These are phyloP conservation scores for Nannoperca obscura DNA, from an alignment of 2,797 vertebrate genomes.

Conservation along the genomic window DNA sequence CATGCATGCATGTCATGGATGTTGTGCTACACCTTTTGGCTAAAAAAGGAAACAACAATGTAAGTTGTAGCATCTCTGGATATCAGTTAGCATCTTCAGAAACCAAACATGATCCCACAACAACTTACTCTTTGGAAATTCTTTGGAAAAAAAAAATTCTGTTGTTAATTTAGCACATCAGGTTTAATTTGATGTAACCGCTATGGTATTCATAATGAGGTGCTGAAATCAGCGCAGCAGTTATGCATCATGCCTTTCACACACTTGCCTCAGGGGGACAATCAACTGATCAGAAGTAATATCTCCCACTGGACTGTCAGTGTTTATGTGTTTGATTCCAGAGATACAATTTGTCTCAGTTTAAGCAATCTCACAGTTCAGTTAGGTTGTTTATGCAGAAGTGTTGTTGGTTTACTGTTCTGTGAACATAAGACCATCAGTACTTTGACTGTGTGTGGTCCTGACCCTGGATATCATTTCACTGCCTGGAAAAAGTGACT, in stretches of 20 bases:
- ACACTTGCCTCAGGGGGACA: constrained; percentile 28
- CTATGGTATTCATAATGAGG: constrained; percentile 18
- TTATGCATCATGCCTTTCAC: constrained; percentile 15
- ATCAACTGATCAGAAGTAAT: constrained; percentile 25
- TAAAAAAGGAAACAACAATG: neutral
- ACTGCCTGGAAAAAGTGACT: neutral
- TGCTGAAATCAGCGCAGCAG: constrained; percentile 36
- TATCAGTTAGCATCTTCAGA: neutral
- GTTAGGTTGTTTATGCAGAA: constrained; percentile 1
- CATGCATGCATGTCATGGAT: constrained; percentile 15
- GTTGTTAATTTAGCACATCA: neutral
- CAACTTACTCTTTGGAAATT: constrained; percentile 1
- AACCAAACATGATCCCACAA: constrained; percentile 10
- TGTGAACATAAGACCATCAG: neutral
- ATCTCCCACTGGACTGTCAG: constrained; percentile 33
- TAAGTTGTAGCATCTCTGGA: neutral
- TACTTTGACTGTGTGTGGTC: constrained; percentile 28
- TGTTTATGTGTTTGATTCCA: constrained; percentile 44
- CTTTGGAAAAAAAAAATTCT: neutral
- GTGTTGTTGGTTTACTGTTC: constrained; percentile 1
- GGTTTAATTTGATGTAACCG: constrained; percentile 7
- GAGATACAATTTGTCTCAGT: constrained; percentile 4
- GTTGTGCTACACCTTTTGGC: neutral
- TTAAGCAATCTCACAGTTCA: neutral
- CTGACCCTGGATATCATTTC: neutral